Percentiles rank a stretch among this genome's conserved stretches.
Evolutionary conservation across 2,113 vertebrate genomes (phyloP).

Genomic region (Notothenia rossii): DNA sequence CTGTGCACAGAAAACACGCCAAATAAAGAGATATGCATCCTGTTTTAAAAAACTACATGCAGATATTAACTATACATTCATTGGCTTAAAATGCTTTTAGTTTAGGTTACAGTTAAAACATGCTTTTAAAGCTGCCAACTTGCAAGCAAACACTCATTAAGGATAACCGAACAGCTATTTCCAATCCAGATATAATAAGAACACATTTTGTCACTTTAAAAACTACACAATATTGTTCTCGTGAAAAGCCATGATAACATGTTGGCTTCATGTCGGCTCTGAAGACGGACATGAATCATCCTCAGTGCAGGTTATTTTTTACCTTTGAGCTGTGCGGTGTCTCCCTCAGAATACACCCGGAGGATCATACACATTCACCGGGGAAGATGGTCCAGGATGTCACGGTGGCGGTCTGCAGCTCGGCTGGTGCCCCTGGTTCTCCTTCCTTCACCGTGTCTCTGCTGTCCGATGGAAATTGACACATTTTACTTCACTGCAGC

Average conservation of each 20-base stretch:
- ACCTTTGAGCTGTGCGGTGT: constrained; percentile 59
- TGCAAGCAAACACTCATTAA: constrained; percentile 12
- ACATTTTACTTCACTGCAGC: constrained; percentile 84
- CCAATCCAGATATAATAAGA: rapidly evolving
- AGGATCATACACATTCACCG: constrained; percentile 30
- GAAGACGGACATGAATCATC: constrained; percentile 41
- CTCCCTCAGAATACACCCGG: constrained; percentile 38
- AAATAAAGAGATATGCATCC: neutral
- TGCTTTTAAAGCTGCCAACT: constrained; percentile 9
- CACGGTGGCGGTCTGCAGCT: constrained; percentile 18
- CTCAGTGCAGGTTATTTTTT: constrained; percentile 35
- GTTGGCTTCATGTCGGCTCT: constrained; percentile 14
- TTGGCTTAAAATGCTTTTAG: neutral
- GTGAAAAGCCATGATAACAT: neutral
- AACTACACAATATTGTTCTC: neutral
- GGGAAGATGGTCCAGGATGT: constrained; percentile 21
- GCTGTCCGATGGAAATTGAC: constrained; percentile 76
- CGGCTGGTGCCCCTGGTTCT: constrained; percentile 39
- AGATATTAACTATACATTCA: neutral
- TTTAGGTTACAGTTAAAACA: neutral
- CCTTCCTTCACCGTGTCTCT: constrained; percentile 49
- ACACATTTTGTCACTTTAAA: neutral
- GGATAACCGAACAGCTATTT: neutral
- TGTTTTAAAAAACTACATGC: neutral
- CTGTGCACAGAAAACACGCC: constrained; percentile 3